A percentile compares a stretch with the other conserved stretches of the same genome.
phyloP scores from a whole-genome alignment of 2,797 vertebrate species.

The Orientallactaga sibirica region DNA sequence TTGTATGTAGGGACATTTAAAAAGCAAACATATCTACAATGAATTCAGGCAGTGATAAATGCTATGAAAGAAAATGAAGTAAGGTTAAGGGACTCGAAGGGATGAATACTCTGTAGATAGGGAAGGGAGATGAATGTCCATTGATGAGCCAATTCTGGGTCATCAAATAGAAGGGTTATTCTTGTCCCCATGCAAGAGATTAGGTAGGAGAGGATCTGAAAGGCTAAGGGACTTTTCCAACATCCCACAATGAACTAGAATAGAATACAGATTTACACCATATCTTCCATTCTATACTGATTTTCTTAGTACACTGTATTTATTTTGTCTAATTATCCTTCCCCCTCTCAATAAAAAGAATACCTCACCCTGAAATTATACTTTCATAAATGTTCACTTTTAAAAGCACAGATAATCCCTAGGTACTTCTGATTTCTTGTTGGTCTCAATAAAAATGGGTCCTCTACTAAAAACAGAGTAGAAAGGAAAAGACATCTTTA shows the following conservation, averaged over 20 bases:
- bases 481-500: background rate
- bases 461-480: constrained; percentile 58
- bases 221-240: constrained; percentile 41
- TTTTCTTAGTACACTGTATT: constrained; percentile 3
- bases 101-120: fast-evolving
- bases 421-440: constrained; percentile 50
- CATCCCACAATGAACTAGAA: constrained; percentile 25
- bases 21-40: background rate
- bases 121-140: no score
- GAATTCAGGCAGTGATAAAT: background rate
- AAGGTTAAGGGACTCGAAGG: background rate
- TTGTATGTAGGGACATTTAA: background rate
- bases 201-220: background rate
- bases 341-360: background rate
- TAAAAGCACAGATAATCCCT: constrained; percentile 59
- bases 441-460: constrained; percentile 64
- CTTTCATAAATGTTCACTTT: constrained; percentile 50
- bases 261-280: constrained; percentile 26
- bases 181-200: no score
- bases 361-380: background rate
- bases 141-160: no score
- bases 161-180: no score
- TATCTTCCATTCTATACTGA: constrained; percentile 7
- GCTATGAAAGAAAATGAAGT: constrained; percentile 9
- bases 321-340: constrained; percentile 57